Base-by-base conservation (phyloP, 2,113 vertebrate genomes). In the Chaetodon trifascialis region DNA sequence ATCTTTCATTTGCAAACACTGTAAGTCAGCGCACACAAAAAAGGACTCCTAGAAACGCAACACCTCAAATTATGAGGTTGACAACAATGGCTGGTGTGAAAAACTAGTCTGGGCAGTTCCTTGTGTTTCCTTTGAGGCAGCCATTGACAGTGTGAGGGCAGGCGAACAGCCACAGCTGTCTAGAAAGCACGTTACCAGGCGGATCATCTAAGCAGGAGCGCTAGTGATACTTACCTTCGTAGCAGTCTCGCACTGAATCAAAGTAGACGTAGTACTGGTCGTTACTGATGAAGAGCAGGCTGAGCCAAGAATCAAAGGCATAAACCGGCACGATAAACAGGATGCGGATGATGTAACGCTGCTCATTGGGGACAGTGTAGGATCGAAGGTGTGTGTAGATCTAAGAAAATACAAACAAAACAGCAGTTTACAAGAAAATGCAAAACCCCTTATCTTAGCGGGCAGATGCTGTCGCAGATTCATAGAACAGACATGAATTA, bases 331-430 rank as follows among this genome's bases (percentile, higher is more conserved):
- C 98, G 0, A 99, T 97, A 82, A 99, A 96, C 34, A 99, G 96
- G 89, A 99, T 98, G 74, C 98, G 97, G 83, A 99, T 97, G 94
- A 99, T 96, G 92, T 98, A 99, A 47, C 97, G 97, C 94, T 99
- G 98, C 93, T 99, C 97, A 0, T 96, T 97, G 38, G 98, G 97
- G 7, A 96, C 79, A 0, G 95, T 98, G 95, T 99, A 99, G 55
- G 96, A 97, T 52, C 93, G 95, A 74, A 99, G 96, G 91, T 99
- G 97, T 15, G 95, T 94, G 76, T 96, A 99, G 93, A 99, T 99
- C 98, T 99, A 76, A 19, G 17, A 51, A 82, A 64, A 86, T 11
- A 81, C 12, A 78, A 40, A 83, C 17, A 80, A 47, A 81, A 49
- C 11, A 72, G 52, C 2, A 58, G 21, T 19, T 25, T 65, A 83